phyloP scores from a whole-genome alignment of 2,797 vertebrate genomes.

The Premnoplex brunnescens region DNA sequence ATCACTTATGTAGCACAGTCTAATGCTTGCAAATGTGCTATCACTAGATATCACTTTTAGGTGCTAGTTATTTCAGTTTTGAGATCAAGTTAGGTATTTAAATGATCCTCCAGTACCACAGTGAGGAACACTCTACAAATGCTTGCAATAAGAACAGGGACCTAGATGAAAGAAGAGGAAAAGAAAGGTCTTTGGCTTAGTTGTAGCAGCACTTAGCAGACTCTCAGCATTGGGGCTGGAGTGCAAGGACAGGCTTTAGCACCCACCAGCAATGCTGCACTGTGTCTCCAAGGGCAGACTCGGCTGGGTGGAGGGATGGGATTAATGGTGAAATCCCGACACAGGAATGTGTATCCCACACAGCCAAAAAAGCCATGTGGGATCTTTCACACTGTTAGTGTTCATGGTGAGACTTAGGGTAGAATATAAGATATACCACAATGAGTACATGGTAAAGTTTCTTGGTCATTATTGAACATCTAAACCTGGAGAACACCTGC shows the following conservation, averaged over 20 bases:
- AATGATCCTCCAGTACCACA: neutral
- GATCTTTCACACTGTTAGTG: fast-evolving
- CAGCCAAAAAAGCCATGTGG: neutral
- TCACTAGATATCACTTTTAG: neutral
- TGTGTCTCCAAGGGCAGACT: neutral
- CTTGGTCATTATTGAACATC: neutral
- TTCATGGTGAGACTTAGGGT: neutral
- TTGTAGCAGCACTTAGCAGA: neutral
- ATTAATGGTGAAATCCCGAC: neutral
- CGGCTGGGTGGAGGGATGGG: neutral
- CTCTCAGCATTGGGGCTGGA: neutral
- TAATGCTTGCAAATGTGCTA: neutral
- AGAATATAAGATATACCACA: neutral
- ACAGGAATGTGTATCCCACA: neutral
- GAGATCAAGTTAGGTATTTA: neutral
- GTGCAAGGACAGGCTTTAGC: neutral
- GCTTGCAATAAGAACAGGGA: neutral
- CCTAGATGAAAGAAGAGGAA: neutral
- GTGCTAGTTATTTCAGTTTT: neutral
- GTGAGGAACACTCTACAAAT: neutral
- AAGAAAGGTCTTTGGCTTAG: neutral
- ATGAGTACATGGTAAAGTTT: neutral
- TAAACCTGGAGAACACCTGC: neutral
- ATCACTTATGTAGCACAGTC: neutral
- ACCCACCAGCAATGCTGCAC: fast-evolving